A percentile compares a stretch with the other conserved stretches of the same genome.
Conservation (phyloP, 92 coral and sea anemone genomes). For the Zoanthus sansibaricus region DNA sequence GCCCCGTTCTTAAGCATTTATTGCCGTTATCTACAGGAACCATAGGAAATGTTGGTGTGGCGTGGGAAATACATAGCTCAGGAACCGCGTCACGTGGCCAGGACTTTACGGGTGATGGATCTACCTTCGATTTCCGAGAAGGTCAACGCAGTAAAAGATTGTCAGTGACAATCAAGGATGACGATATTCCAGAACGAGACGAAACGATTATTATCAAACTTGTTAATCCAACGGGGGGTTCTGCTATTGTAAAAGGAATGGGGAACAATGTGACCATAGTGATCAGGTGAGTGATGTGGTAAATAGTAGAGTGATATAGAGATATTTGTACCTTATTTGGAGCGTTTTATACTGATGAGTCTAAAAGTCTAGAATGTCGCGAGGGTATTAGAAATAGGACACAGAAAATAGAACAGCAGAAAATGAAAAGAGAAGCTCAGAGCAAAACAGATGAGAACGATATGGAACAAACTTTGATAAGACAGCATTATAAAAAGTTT, state of each 20-base stretch:
- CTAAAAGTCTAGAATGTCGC: too few relatives aligned
- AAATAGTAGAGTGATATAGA: not conserved
- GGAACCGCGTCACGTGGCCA: constrained; percentile 65
- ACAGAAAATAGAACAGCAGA: too few relatives aligned
- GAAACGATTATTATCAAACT: constrained; percentile 80
- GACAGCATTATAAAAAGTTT: too few relatives aligned
- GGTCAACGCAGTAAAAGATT: constrained; percentile 66
- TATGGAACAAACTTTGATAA: too few relatives aligned
- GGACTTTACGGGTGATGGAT: constrained; percentile 72
- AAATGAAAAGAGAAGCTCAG: too few relatives aligned
- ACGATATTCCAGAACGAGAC: constrained; percentile 81
- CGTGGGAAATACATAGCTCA: constrained; percentile 48
- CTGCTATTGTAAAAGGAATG: constrained; percentile 70
- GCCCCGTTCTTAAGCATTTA: not conserved
- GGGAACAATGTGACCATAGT: constrained; percentile 89
- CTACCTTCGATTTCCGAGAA: constrained; percentile 59
- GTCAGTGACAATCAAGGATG: constrained; percentile 66
- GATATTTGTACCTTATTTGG: too few relatives aligned
- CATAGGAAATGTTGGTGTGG: constrained; percentile 74
- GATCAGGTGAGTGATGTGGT: constrained; percentile 45
- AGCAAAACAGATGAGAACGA: too few relatives aligned
- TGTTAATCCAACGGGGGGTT: constrained; percentile 85
- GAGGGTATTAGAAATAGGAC: too few relatives aligned
- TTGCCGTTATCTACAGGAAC: constrained; percentile 58
- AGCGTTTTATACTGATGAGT: too few relatives aligned